These are phyloP conservation scores for Cichladusa arquata DNA, from an alignment of 2,113 vertebrate genomes.

Conservation along the genomic window DNA sequence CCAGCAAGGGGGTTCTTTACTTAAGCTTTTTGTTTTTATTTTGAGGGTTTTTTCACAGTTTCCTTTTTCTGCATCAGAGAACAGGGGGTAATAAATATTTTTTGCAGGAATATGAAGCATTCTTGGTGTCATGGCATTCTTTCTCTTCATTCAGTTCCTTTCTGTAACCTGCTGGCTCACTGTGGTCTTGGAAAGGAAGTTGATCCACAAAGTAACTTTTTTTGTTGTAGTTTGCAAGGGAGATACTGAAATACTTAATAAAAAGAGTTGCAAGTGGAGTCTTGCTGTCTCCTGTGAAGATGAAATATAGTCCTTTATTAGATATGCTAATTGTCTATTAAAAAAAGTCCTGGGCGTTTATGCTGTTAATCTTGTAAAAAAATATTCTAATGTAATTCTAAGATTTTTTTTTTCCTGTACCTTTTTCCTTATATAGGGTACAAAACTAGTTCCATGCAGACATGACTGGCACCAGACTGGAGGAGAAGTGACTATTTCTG, in stretches of 20 bases:
- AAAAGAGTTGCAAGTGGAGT: background rate
- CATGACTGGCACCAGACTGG: constrained; percentile 99
- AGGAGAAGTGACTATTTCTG: constrained; percentile 91
- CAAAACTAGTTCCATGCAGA: constrained; percentile 90
- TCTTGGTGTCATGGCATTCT: background rate
- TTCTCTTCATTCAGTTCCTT: background rate
- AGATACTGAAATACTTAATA: background rate
- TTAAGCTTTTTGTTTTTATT: background rate
- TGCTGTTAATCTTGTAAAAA: background rate
- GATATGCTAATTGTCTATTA: background rate
- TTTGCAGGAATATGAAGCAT: background rate
- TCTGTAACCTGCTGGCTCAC: background rate
- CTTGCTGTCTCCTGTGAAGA: background rate
- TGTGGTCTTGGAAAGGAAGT: background rate
- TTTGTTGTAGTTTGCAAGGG: no score
- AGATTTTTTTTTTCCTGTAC: background rate
- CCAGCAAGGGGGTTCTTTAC: accelerated
- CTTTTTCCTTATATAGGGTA: constrained; percentile 73
- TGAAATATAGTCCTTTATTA: background rate
- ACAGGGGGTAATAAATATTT: background rate
- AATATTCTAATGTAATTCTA: background rate
- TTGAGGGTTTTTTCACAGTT: accelerated
- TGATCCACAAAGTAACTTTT: background rate
- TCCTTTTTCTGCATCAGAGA: background rate
- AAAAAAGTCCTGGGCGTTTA: background rate